phyloP scores from a whole-genome alignment of 1,140 invertebrate species.

The Geopemphigus sp. region DNA sequence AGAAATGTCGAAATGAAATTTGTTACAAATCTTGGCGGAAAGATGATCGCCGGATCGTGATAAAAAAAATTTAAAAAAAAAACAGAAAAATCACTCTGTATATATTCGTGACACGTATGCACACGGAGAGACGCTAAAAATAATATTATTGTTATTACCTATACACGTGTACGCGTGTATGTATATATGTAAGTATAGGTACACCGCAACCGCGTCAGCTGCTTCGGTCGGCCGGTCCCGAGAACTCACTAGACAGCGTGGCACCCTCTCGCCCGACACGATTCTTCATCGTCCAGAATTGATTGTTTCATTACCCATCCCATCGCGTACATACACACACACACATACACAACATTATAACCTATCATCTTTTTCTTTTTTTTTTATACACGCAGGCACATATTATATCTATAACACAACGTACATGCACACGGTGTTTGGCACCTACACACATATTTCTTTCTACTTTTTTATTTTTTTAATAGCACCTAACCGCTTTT shows the following conservation, averaged over 20 bases:
- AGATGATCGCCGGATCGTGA: no score
- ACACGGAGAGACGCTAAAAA: no score
- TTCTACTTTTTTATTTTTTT: not conserved
- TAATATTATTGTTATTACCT: no score
- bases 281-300: constrained; percentile 45
- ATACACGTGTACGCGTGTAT: no score
- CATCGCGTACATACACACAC: not conserved
- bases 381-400: not conserved
- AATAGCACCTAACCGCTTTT: constrained; percentile 38
- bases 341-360: constrained; percentile 5
- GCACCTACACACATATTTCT: constrained; percentile 28
- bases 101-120: no score
- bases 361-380: constrained; percentile 26
- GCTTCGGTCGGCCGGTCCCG: not conserved
- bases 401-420: constrained; percentile 26
- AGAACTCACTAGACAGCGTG: constrained; percentile 43
- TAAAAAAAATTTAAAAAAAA: no score
- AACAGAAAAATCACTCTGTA: no score
- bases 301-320: constrained; percentile 48
- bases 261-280: constrained; percentile 45
- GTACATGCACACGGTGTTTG: not conserved
- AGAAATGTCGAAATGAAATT: no score
- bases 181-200: not conserved
- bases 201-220: constrained; percentile 30
- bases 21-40: no score